Base-by-base conservation (phyloP, 2,888 invertebrate genomes). In the Drosophila testacea region DNA sequence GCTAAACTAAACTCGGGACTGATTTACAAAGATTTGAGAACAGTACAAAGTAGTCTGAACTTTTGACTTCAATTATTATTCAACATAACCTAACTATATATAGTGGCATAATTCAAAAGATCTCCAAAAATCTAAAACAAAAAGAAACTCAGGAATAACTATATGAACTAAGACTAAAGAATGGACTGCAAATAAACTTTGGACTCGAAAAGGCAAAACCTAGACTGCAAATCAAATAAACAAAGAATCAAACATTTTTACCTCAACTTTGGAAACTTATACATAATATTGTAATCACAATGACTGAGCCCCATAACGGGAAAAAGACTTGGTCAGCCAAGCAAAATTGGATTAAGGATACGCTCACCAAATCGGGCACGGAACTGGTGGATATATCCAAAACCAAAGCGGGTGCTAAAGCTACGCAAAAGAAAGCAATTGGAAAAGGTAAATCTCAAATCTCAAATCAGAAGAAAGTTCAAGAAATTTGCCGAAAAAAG, bases 291-390 rank as follows among this genome's bases (percentile, higher is more conserved):
- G 38, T 27, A 69, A 52, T 32, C 27, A 64, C 10, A 70, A 91
- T 89, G 88, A 81, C 83, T 72, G 85, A 92, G 75, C 83, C 91
- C 88, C 91, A 90, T 71, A 84, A 77, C 51, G 81, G 80, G 47
- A 76, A 79, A 54, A 86, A 79, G 68, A 79, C 78, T 71, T 92
- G 92, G 92, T 63, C 75, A 16, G 72, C 92, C 78, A 93, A 93
- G 86, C 93, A 93, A 88, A 93, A 92, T 83, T 94, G 94, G 94
- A 93, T 94, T 82, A 94, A 93, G 83, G 93, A 93, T 90, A 92
- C 93, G 48, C 91, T 93, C 47, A 91, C 92, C 50, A 93, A 93
- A 81, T 93, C 93, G 13, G 91, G 92, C 54, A 92, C 92, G 30
- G 92, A 92, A 73, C 79, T 93, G 57, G 83, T 92, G 77, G 92